Base-by-base conservation (phyloP, 92 coral and sea anemone species). In the Heteractis magnifica region DNA sequence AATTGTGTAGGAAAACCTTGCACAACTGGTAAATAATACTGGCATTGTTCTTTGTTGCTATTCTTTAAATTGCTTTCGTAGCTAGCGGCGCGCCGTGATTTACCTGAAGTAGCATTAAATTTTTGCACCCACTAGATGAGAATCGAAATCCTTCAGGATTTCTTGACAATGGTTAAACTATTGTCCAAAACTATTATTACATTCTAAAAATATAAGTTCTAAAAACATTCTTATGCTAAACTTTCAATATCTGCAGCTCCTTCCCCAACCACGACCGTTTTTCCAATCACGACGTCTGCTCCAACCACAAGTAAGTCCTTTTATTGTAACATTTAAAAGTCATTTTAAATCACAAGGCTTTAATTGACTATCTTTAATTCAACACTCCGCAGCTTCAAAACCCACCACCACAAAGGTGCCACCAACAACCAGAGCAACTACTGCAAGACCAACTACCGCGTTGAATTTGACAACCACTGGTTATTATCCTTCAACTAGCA, bases 1-100 rank as follows among this genome's bases (percentile, higher is more conserved):
- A 89, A 89, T 65, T 89, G 92, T 53, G 52, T 81, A 4, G 92
- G 92, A 19, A 26, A 56, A 13, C 76, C 56, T 13, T 89, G 92
- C 15, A 72, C 89, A 65, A 85, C 88, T 65, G 88, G 88, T 78
- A 78, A 8, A 12, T 26, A 48, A 26, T 13, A 10, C 49, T 71
- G 10, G 0, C 6, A 34, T 16, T 8, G n/a, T 5, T 62, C 7
- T 53, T 53, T 53, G 13, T 53, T 53, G 10, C 1, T 53, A 8
- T 53, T 53, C 58, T 53, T 53, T 8, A 8, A 53, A 8, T 12
- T 53, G 9, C 13, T 53, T 23, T 18, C 18, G 16, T 49, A 21
- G 4, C 9, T 26, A 26, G 26, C 26, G 0, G 0, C 26, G 26
- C 26, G 26, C 26, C 26, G 26, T 26, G 26, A 26, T 26, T 26